phyloP scores from a whole-genome alignment of 1,140 invertebrate species.

The Drosophila aff. region DNA sequence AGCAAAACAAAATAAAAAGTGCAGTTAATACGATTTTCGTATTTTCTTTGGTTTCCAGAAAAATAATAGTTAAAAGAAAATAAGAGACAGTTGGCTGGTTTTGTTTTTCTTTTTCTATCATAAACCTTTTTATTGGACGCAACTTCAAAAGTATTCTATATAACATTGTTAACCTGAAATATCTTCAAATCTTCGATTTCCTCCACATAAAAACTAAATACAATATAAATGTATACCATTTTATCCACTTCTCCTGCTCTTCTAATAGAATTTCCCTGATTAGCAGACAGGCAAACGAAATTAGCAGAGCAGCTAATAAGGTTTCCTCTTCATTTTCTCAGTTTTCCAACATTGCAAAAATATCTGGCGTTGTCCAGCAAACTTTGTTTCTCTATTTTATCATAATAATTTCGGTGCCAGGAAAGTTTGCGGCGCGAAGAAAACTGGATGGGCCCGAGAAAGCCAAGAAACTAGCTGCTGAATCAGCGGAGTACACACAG shows the following conservation, averaged over 20 bases:
- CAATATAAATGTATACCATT: neutral
- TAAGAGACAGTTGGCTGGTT: neutral
- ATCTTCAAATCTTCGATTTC: neutral
- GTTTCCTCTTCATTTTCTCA: constrained; percentile 9
- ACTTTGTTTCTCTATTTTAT: constrained; percentile 60
- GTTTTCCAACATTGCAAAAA: constrained; percentile 1
- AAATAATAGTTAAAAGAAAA: neutral
- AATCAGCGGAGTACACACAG: constrained; percentile 13
- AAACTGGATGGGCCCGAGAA: constrained; percentile 42
- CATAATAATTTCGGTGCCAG: constrained; percentile 68
- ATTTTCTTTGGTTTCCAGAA: neutral
- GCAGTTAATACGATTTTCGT: neutral
- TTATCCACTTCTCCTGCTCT: neutral
- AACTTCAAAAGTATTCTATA: neutral
- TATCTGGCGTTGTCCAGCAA: constrained; percentile 21
- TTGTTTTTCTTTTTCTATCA: neutral
- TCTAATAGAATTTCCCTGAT: constrained; percentile 10
- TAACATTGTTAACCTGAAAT: no score
- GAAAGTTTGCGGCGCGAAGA: constrained; percentile 44
- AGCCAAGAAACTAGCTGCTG: constrained; percentile 19
- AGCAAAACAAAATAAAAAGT: constrained; percentile 17
- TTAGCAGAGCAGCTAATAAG: constrained; percentile 41
- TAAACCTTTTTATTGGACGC: neutral
- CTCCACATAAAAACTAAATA: neutral
- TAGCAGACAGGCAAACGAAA: constrained; percentile 28